Conservation (phyloP, 2,888 invertebrate species). For the Rotaria socialis region DNA sequence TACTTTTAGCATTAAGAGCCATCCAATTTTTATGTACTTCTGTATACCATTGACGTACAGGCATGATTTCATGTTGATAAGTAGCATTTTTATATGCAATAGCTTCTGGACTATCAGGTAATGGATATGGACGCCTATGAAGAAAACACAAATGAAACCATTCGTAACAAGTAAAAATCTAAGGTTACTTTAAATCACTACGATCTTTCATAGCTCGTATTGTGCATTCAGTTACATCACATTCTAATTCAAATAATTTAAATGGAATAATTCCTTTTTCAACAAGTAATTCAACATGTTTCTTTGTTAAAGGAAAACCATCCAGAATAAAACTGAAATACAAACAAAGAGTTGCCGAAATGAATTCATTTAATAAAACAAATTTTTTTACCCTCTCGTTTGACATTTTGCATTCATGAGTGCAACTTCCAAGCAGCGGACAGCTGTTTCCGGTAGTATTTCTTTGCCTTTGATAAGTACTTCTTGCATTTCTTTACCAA, state of each 20-base stretch:
- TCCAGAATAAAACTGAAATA: conserved; percentile 57
- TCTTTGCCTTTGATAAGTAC: conserved; percentile 42
- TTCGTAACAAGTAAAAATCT: no score
- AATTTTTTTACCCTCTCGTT: conserved; percentile 54
- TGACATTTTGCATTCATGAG: conserved; percentile 57
- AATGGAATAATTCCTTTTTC: conserved; percentile 57
- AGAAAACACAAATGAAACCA: no score
- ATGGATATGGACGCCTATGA: conserved; percentile 46
- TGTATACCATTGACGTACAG: conserved; percentile 54
- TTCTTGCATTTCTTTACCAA: conserved; percentile 49
- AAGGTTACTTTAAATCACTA: conserved; percentile 51
- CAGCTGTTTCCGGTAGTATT: conserved; percentile 53
- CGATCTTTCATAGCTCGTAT: conserved; percentile 56
- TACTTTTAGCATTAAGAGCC: conserved; percentile 52
- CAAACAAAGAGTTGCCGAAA: not conserved
- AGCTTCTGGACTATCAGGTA: conserved; percentile 58
- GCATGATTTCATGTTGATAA: conserved; percentile 51
- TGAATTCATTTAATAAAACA: not conserved
- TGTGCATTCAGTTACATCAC: conserved; percentile 55
- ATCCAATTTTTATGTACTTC: conserved; percentile 55
- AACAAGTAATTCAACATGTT: conserved; percentile 56
- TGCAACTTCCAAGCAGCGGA: conserved; percentile 55
- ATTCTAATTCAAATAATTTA: conserved; percentile 55
- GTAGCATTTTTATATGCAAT: conserved; percentile 53
- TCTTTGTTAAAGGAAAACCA: conserved; percentile 56